Evolutionary conservation across 2,113 vertebrate genomes (phyloP), one percentile per base, ranked within the genome.

Genomic region (Cyphomyrus plagiostoma): DNA sequence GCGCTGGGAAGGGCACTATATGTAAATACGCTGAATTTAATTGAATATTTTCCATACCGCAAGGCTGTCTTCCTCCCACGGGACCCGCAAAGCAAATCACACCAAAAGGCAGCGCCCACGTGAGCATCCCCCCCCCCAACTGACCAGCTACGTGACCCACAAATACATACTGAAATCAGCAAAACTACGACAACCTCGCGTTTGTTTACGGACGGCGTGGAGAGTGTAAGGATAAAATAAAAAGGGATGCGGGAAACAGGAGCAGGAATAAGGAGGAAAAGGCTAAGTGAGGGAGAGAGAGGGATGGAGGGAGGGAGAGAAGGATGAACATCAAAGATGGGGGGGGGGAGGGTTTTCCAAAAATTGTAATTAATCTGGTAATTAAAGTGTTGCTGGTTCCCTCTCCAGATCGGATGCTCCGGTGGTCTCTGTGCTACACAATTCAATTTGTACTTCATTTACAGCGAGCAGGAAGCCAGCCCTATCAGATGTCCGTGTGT

Each of bases 331-430:
- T 77, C 77, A 53, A 30, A 77, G 35, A 91, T 39, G 91, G 89
- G 53, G 91, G 58, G n/a, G 50, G 66, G 85, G 74, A 35, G 84
- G 17, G 30, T 58, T 91, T 91, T 91, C 90, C 90, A 88, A 88
- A 89, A 89, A 89, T 90, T 88, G 90, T 90, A 91, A 92, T 92
- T 92, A 90, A 90, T 92, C 86, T 82, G 84, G 88, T 91, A 92
- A 92, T 92, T 92, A 92, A 90, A 53, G 89, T 91, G 88, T 88
- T 91, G 91, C 90, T 88, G 87, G 88, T 77, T 90, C 86, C 48
- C 90, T 85, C 89, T 90, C 91, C 90, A 85, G 87, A 80, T 50
- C 50, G 48, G 26, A 77, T 89, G 86, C 91, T 89, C 90, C 82
- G 90, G 82, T 88, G 87, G 87, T 62, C 86, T 91, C 89, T 86